Evolutionary conservation across 2,797 vertebrate genomes (phyloP).

Genomic region (Cetoscarus ocellatus): DNA sequence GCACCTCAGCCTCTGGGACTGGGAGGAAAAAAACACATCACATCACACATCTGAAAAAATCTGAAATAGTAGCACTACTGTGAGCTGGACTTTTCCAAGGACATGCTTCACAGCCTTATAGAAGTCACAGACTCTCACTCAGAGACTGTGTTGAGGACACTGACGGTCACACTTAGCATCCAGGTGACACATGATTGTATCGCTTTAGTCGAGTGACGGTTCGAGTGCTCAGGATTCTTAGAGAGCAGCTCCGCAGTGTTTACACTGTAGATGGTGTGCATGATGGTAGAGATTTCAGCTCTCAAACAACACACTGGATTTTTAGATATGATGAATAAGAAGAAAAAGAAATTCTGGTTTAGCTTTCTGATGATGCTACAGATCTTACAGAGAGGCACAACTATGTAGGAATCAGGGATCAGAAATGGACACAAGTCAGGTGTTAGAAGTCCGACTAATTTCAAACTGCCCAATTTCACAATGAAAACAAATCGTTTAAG

Average conservation of each 20-base stretch:
- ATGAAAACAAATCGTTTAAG: neutral
- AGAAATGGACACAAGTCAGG: neutral
- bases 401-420: slow-evolving; percentile 33
- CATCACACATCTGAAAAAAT: slow-evolving; percentile 51
- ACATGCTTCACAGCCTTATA: slow-evolving; percentile 47
- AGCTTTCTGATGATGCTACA: slow-evolving; percentile 23
- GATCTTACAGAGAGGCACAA: slow-evolving; percentile 52
- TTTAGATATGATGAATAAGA: slow-evolving; percentile 32
- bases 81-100: slow-evolving; percentile 61
- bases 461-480: neutral
- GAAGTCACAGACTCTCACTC: slow-evolving; percentile 40
- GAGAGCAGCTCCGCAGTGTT: slow-evolving; percentile 46
- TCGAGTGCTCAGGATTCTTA: slow-evolving; percentile 62
- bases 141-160: slow-evolving; percentile 40
- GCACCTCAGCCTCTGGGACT: slow-evolving; percentile 26
- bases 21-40: slow-evolving; percentile 52
- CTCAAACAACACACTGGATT: slow-evolving; percentile 56
- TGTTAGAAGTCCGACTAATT: neutral
- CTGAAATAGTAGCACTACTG: slow-evolving; percentile 50
- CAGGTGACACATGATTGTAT: slow-evolving; percentile 46
- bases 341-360: slow-evolving; percentile 35
- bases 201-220: slow-evolving; percentile 20
- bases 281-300: slow-evolving; percentile 35
- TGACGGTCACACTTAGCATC: slow-evolving; percentile 31
- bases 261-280: slow-evolving; percentile 29